phyloP scores from a whole-genome alignment of 1,140 invertebrate species.

The Atta texana region DNA sequence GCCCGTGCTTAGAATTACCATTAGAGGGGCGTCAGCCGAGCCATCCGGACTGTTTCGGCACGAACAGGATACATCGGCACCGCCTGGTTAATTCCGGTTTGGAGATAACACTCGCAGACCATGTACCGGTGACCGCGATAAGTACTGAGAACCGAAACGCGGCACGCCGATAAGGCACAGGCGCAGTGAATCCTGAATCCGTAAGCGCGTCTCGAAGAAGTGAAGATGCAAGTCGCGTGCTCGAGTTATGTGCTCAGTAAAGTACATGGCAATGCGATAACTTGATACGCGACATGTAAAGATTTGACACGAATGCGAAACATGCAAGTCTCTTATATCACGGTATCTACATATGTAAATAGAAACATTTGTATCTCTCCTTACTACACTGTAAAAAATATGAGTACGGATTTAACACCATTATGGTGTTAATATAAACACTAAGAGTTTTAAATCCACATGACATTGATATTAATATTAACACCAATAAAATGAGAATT shows the following conservation, averaged over 20 bases:
- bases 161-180: conserved; percentile 50
- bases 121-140: conserved; percentile 60
- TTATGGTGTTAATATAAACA: too few species aligned
- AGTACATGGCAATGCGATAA: conserved; percentile 38
- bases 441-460: too few species aligned
- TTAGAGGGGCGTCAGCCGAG: conserved; percentile 62
- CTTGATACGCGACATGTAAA: conserved; percentile 40
- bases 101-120: conserved; percentile 58
- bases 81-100: conserved; percentile 67
- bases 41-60: conserved; percentile 70
- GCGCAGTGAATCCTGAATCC: conserved; percentile 45
- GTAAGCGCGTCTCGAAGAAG: conserved; percentile 54
- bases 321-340: background rate
- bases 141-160: conserved; percentile 63
- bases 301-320: conserved; percentile 43
- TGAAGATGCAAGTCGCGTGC: conserved; percentile 58
- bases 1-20: conserved; percentile 71
- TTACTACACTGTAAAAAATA: too few species aligned
- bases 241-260: conserved; percentile 32
- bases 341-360: background rate
- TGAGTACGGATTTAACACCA: too few species aligned
- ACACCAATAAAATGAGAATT: too few species aligned
- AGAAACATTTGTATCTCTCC: background rate
- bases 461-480: too few species aligned
- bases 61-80: conserved; percentile 70